phyloP scores from a whole-genome alignment of 2,797 vertebrate species.

The Chelon labrosus region DNA sequence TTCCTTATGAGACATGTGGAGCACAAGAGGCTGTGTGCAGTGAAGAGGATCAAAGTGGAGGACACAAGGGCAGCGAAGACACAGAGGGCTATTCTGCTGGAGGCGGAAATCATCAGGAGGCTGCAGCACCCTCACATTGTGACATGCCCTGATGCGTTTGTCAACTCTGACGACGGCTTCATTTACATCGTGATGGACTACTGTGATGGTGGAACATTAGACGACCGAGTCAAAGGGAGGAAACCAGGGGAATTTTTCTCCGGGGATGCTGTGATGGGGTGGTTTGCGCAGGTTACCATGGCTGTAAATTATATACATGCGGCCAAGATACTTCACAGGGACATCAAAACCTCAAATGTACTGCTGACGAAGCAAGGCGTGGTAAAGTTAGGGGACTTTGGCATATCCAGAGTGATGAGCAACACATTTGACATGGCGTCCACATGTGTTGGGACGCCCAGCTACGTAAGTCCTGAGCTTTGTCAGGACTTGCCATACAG shows the following conservation, averaged over 20 bases:
- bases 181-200: conserved; percentile 88
- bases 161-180: conserved; percentile 67
- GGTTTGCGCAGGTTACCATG: conserved; percentile 85
- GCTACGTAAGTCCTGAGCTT: conserved; percentile 88
- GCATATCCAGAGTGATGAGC: conserved; percentile 86
- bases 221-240: conserved; percentile 82
- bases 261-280: conserved; percentile 80
- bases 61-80: conserved; percentile 60
- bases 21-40: conserved; percentile 77
- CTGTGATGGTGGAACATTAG: conserved; percentile 86
- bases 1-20: conserved; percentile 83
- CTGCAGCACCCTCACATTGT: conserved; percentile 86
- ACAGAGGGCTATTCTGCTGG: conserved; percentile 78
- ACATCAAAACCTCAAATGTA: conserved; percentile 88
- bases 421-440: conserved; percentile 84
- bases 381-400: conserved; percentile 88
- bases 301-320: conserved; percentile 84
- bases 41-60: conserved; percentile 84
- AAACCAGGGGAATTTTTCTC: conserved; percentile 68
- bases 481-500: conserved; percentile 88
- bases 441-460: conserved; percentile 87
- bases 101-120: conserved; percentile 84
- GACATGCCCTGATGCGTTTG: conserved; percentile 80
- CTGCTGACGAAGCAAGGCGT: conserved; percentile 83
- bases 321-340: conserved; percentile 86